Base-by-base conservation (phyloP, 1,140 invertebrate species). In the Choristoneura fumiferana region DNA sequence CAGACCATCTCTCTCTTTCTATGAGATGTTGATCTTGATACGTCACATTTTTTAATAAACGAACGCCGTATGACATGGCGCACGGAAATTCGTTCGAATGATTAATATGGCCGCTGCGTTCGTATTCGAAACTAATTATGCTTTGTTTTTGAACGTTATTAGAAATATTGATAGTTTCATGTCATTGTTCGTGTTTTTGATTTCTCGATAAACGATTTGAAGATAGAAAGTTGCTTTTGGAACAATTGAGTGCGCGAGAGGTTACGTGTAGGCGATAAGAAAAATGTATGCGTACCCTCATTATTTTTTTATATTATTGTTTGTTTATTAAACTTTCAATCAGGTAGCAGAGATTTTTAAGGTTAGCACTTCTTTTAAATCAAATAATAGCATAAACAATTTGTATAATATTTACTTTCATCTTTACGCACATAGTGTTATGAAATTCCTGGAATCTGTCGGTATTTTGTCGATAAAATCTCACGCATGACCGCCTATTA, bases 1-100 rank as follows among this genome's bases (percentile, higher is more conserved):
- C 69, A 71, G 56, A 39, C 69, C 69, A 71, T 86, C 78, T 63
- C 78, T 56, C 73, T 85, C 78, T 60, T 37, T 55, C 74, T 49
- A 77, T 69, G 78, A 81, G 84, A 86, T 87, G 81, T 89, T 87
- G 86, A 89, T 89, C 86, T 89, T 87, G 84, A 89, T 89, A 89
- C 86, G 84, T 89, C 86, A 89, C 76, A 87, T 85, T 89, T 89
- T n/a, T 89, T 89, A 89, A 89, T 89, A 89, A 89, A 89, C 86
- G 86, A 85, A 89, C 83, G 81, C 73, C 77, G 81, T 87, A 86
- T 86, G 83, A 89, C 84, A 87, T 79, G 83, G 76, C 76, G 84
- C 79, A 84, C 77, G 81, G 84, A 85, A 87, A 87, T 87, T 84
- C 78, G 80, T 86, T 85, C 76, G 73, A 83, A 89, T 89, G 86